Base-by-base conservation (phyloP, 2,113 vertebrate genomes). In the Chamaea fasciata region DNA sequence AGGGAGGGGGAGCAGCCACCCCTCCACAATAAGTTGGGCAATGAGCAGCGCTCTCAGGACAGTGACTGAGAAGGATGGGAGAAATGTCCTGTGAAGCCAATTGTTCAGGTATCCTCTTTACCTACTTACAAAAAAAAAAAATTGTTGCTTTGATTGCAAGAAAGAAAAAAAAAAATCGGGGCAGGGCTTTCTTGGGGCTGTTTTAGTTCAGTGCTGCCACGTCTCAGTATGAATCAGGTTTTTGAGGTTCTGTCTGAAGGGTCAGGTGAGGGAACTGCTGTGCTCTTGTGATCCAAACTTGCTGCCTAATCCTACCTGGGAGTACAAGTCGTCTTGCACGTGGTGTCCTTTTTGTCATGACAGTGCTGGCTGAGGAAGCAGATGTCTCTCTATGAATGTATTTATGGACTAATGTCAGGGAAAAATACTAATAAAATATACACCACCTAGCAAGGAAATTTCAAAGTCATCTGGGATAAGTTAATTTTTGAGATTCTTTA, bases 51-150 rank as follows among this genome's bases (percentile, higher is more conserved):
- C 44, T 74, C 67, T 86, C 70, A 39, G 83, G 88, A 96, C 78
- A 64, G 23, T 49, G 70, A 20, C 75, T 78, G 81, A 42, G 91
- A 55, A 97, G 91, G 93, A 91, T 69, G 93, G 78, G 69, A 95
- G 94, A 80, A 79, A 87, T 83, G 46, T 79, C 6, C 87, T 67
- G 67, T 16, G 82, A 69, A 86, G 90, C 70, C 87, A 86, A 1
- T 83, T 46, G 84, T 52, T 63, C 92, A 93, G 94, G 94, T 96
- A 95, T 90, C 85, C 39, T 69, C 87, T 95, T 95, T 96, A 67
- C 78, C 79, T 94, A 70, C 63, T 92, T 97, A 46, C 3, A 15
- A 55, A 52, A 55, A 56, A 56, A 23, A 59, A 59, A 35, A 11
- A 24, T 28, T 42, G n/a, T 69, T 85, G 78, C 88, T 93, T 91